Evolutionary conservation across 2,113 vertebrate genomes (phyloP).

Genomic region (Kobus ellipsiprymnus): DNA sequence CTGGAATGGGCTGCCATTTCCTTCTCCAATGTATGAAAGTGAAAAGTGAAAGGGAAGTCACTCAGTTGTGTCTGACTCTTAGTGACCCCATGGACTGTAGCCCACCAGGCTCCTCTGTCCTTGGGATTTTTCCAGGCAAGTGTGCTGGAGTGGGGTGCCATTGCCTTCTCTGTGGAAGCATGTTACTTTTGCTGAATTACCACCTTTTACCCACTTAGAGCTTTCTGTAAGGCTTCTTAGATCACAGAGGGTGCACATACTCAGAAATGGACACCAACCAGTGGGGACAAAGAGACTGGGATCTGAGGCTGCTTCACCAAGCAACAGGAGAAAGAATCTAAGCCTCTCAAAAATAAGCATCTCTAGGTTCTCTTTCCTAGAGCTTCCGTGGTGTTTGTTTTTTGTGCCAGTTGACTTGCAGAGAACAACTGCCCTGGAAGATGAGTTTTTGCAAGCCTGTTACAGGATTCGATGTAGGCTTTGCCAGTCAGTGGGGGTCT

Average conservation of each 20-base stretch:
- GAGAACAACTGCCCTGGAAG: background rate
- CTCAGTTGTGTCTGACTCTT: too few relatives aligned
- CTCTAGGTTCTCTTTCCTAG: background rate
- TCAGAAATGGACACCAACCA: background rate
- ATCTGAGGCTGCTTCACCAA: background rate
- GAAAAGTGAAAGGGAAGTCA: too few relatives aligned
- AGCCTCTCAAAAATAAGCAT: background rate
- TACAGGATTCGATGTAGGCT: background rate
- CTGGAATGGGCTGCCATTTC: too few relatives aligned
- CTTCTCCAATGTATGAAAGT: too few relatives aligned
- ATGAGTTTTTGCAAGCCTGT: background rate
- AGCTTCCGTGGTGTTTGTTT: background rate
- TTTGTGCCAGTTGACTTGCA: background rate
- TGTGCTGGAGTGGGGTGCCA: too few relatives aligned
- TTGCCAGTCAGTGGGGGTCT: background rate
- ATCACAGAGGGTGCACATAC: background rate
- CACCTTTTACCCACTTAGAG: background rate
- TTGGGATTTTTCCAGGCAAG: too few relatives aligned
- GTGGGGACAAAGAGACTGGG: background rate
- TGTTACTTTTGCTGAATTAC: background rate
- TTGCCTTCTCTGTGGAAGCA: background rate
- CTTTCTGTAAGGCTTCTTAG: background rate
- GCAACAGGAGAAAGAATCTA: background rate
- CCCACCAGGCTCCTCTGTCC: too few relatives aligned
- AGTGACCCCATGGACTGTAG: too few relatives aligned